Percentiles rank a stretch among this genome's conserved stretches.
Evolutionary conservation across 53 echinoderm and acorn worm genomes (phyloP).

Genomic region (Arbacia lixula): DNA sequence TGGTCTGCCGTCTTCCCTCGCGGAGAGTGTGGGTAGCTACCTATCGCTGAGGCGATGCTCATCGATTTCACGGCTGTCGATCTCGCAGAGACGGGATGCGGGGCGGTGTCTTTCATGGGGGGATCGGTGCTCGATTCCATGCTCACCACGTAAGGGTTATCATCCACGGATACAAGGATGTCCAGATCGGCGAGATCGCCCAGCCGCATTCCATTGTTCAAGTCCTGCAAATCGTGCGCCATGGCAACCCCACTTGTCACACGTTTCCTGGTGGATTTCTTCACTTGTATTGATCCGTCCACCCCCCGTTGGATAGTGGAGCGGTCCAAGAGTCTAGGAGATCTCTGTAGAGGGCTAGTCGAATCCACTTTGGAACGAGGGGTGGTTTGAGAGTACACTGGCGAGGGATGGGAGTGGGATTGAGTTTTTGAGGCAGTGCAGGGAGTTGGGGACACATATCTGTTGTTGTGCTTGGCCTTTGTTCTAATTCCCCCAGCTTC

Average conservation of each 20-base stretch:
- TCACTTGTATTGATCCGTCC: background rate
- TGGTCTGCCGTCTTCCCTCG: background rate
- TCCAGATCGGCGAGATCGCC: constrained; percentile 5
- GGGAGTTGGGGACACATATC: background rate
- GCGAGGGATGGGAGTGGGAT: background rate
- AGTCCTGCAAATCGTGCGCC: constrained; percentile 46
- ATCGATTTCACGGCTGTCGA: background rate
- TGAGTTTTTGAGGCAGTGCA: background rate
- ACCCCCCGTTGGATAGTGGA: constrained; percentile 39
- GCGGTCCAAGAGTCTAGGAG: constrained; percentile 39
- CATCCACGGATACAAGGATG: constrained; percentile 10
- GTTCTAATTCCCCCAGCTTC: background rate
- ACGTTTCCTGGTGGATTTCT: constrained; percentile 32
- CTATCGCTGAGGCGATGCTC: background rate
- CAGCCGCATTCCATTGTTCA: background rate
- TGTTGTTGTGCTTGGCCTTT: background rate
- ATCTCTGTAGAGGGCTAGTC: constrained; percentile 16
- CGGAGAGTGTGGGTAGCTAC: background rate
- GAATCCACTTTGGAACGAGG: constrained; percentile 27
- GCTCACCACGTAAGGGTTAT: background rate
- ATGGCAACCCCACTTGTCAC: constrained; percentile 35
- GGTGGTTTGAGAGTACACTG: background rate
- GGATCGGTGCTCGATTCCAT: background rate
- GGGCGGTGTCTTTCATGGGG: constrained; percentile 2
- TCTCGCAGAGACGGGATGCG: constrained; percentile 33